Base-by-base conservation (phyloP, 2,888 invertebrate species). In the Ditula angustiorana region DNA sequence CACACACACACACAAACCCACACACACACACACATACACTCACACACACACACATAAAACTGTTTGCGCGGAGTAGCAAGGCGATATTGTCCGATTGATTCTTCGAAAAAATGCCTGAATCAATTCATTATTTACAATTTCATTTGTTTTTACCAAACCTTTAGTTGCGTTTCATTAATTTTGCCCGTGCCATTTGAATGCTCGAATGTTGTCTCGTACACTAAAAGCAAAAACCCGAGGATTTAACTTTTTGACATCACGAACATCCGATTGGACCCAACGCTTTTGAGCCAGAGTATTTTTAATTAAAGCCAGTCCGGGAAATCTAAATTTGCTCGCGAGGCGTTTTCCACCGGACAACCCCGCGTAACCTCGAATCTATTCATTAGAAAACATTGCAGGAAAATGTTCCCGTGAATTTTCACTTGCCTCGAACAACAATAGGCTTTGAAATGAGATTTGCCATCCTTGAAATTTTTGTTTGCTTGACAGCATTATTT, bases 241-340 rank as follows among this genome's bases (percentile, higher is more conserved):
- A 79, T 80, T 81, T 79, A 80, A 79, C 79, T 83, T 79, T 62
- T 80, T 73, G 71, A 73, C 75, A 74, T 76, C 79, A 77, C 75
- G 75, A 77, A 80, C 81, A 78, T 80, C 69, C 75, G 75, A 72
- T 73, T 78, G 71, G 70, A 70, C 66, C 61, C 49, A 58, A 59
- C 74, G 78, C 76, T 79, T 75, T 76, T 68, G 69, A 46, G 28
- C 68, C 68, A 61, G 67, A 73, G 79, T 76, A 76, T 81, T 83
- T 83, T 85, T 83, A 81, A 83, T 83, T 81, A 81, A 83, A 82
- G 81, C 76, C 75, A 76, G 74, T 79, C 78, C 71, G 67, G 68
- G 47, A 71, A 71, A 75, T 74, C 73, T 73, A 69, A 72, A 71
- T 72, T 57, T 70, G 67, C 69, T 70, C 64, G 28, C 50, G 44